These are phyloP conservation scores for Lepidochrysops patricia DNA, from an alignment of 2,888 invertebrate species.

Conservation along the genomic window DNA sequence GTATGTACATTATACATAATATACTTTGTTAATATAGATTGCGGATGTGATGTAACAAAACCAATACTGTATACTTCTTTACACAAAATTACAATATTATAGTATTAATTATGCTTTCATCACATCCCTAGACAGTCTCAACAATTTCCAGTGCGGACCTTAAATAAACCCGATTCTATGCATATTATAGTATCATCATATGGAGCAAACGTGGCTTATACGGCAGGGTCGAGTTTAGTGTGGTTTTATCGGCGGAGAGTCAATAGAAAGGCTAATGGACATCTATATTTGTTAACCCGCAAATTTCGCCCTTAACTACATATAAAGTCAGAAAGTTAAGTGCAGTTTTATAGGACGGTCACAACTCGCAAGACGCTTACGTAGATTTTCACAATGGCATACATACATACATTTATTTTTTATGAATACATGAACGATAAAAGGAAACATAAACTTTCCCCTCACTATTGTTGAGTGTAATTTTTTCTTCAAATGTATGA, in stretches of 20 bases:
- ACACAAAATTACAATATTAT: background rate
- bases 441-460: slow-evolving; percentile 8
- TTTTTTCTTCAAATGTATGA: background rate
- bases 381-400: slow-evolving; percentile 10
- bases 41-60: too few species aligned
- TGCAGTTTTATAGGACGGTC: slow-evolving; percentile 19
- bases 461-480: slow-evolving; percentile 4
- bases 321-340: slow-evolving; percentile 22
- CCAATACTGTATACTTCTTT: too few species aligned
- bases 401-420: slow-evolving; percentile 1
- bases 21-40: too few species aligned
- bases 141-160: slow-evolving; percentile 49
- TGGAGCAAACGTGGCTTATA: slow-evolving; percentile 54
- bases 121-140: slow-evolving; percentile 32
- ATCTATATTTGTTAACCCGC: slow-evolving; percentile 33
- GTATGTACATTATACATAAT: too few species aligned
- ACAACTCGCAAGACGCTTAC: slow-evolving; percentile 4
- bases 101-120: background rate
- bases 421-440: slow-evolving; percentile 7
- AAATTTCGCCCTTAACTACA: slow-evolving; percentile 29
- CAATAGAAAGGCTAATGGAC: slow-evolving; percentile 57
- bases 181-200: slow-evolving; percentile 71
- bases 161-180: slow-evolving; percentile 68
- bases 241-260: slow-evolving; percentile 55
- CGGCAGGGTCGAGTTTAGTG: slow-evolving; percentile 52